A percentile compares a stretch with the other conserved stretches of the same genome.
Conservation (phyloP, 2,113 vertebrate species). For the Cyprinodon tularosa region DNA sequence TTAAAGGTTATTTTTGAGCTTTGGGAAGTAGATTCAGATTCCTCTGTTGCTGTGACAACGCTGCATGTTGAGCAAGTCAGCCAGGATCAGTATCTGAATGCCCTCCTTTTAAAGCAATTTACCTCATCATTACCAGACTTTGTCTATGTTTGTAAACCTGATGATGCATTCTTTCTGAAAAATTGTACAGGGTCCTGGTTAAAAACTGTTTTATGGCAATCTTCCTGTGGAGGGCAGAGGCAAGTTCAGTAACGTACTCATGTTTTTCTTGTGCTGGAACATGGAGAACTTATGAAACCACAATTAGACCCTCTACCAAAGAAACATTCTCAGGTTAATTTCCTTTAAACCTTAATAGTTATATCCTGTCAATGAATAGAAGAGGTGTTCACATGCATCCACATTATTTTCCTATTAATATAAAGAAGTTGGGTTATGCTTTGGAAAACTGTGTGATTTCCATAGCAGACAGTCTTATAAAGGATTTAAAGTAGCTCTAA, state of each 20-base stretch:
- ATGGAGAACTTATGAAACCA: conserved; percentile 15
- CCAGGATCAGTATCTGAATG: conserved; percentile 17
- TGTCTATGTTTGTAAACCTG: conserved; percentile 33
- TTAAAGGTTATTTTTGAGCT: conserved; percentile 8
- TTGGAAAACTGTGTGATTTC: neutral
- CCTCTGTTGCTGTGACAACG: conserved; percentile 62
- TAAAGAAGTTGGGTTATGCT: neutral
- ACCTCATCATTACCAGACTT: conserved; percentile 46
- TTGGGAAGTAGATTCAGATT: conserved; percentile 24
- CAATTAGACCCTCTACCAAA: conserved; percentile 5
- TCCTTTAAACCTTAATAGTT: neutral
- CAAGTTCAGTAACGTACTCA: conserved; percentile 32
- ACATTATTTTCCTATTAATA: neutral
- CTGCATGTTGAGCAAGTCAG: conserved; percentile 7
- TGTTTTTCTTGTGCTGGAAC: conserved; percentile 8
- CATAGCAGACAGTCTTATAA: neutral
- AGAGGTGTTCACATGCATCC: neutral
- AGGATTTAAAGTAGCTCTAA: conserved; percentile 4
- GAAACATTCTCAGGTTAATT: conserved; percentile 6
- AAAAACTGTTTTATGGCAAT: conserved; percentile 14
- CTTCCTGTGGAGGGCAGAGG: neutral
- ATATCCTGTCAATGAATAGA: neutral
- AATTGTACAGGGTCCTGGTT: conserved; percentile 7
- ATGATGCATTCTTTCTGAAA: conserved; percentile 25
- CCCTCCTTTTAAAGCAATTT: conserved; percentile 44